Evolutionary conservation across 1,140 invertebrate species (phyloP).

Genomic region (Tribolium madens): DNA sequence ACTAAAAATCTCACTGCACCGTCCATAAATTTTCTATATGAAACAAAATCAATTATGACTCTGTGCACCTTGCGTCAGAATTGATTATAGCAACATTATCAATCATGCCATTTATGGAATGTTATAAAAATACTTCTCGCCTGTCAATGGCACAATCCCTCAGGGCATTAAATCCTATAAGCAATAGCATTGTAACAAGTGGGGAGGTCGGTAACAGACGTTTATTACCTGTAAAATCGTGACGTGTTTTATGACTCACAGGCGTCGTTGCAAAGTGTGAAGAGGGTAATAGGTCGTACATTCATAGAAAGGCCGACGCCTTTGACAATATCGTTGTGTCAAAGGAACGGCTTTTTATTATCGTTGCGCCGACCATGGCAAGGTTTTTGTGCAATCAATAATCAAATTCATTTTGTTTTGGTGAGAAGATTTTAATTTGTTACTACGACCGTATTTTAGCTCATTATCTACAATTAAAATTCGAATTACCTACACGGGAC

Average conservation of each 20-base stretch:
- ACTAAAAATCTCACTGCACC: neutral
- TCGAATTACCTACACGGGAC: neutral
- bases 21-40: neutral
- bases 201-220: conserved; percentile 30
- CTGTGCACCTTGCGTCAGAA: neutral
- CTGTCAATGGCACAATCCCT: conserved; percentile 28
- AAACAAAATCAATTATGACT: conserved; percentile 23
- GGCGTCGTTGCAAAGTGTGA: conserved; percentile 39
- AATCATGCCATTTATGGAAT: conserved; percentile 4
- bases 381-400: neutral
- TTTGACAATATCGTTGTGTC: neutral
- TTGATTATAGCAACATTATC: neutral
- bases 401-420: neutral
- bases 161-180: conserved; percentile 21
- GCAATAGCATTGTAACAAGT: conserved; percentile 28
- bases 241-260: conserved; percentile 41
- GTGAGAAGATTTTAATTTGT: neutral
- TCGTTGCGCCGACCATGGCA: neutral
- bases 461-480: neutral
- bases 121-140: conserved; percentile 15
- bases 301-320: neutral
- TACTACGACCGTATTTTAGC: neutral
- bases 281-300: conserved; percentile 30
- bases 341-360: neutral
- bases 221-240: conserved; percentile 40